phyloP scores from a whole-genome alignment of 2,797 vertebrate genomes.

The Lepilemur septentrionalis region DNA sequence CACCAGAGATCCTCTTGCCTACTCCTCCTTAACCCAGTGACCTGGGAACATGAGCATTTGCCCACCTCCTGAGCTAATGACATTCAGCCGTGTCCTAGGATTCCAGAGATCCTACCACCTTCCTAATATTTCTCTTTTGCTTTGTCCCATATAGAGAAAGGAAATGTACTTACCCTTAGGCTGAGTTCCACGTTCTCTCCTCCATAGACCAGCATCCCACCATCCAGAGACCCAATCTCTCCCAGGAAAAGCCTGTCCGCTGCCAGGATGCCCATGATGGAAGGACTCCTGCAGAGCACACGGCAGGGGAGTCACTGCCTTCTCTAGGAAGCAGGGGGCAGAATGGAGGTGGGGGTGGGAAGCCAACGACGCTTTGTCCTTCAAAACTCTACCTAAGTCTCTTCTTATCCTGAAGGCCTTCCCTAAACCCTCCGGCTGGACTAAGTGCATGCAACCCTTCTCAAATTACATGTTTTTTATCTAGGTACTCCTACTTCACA shows the following conservation, averaged over 20 bases:
- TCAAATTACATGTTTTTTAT: not conserved
- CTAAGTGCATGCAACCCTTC: not conserved
- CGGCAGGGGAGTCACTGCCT: not conserved
- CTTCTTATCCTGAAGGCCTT: not conserved
- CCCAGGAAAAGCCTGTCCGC: slow-evolving; percentile 87
- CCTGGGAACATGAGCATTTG: not conserved
- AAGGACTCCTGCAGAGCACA: slow-evolving; percentile 84
- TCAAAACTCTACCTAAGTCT: not conserved
- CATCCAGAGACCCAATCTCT: slow-evolving; percentile 87
- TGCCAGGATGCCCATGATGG: slow-evolving; percentile 89
- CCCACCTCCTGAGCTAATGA: not conserved
- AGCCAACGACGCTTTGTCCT: not conserved
- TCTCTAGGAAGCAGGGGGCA: not conserved
- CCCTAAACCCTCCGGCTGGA: not conserved
- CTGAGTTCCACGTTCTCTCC: slow-evolving; percentile 91
- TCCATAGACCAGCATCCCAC: slow-evolving; percentile 90
- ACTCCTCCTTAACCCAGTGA: not conserved
- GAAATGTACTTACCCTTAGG: slow-evolving; percentile 86
- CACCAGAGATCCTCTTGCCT: not conserved
- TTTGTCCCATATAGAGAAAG: not conserved
- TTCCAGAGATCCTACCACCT: not conserved
- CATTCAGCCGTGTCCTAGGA: not conserved
- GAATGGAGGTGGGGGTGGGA: not conserved
- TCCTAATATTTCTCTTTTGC: not conserved
- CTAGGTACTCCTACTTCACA: not conserved